Conservation (phyloP, 2,113 vertebrate species). For the Cephalopholis sonnerati region DNA sequence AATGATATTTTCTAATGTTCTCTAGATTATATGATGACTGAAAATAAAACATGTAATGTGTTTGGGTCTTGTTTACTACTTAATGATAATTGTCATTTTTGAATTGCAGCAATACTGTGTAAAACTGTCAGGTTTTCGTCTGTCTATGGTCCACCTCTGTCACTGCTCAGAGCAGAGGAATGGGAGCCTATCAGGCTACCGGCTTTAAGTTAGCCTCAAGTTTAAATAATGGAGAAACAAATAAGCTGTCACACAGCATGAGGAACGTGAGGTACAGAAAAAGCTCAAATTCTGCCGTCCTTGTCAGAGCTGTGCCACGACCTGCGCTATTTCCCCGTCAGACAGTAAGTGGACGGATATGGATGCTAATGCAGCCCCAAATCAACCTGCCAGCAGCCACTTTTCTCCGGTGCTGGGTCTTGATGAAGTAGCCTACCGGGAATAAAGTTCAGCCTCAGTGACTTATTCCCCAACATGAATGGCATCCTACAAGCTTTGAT, state of each 20-base stretch:
- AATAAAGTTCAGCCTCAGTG: background rate
- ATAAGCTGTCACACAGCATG: background rate
- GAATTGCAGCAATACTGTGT: too few relatives aligned
- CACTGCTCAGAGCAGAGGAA: too few relatives aligned
- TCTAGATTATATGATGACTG: too few relatives aligned
- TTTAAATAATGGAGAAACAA: conserved; percentile 19
- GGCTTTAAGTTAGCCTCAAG: background rate
- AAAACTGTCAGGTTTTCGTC: too few relatives aligned
- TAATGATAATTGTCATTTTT: too few relatives aligned
- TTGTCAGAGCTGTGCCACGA: background rate
- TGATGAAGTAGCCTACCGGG: background rate
- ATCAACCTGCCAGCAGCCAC: background rate
- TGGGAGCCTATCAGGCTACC: background rate
- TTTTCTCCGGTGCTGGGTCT: background rate
- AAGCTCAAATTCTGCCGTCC: background rate
- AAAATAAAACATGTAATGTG: too few relatives aligned
- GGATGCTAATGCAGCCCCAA: background rate
- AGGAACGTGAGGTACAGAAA: too few relatives aligned
- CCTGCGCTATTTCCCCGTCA: background rate
- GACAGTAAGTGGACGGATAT: background rate
- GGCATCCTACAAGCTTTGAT: background rate
- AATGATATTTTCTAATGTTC: too few relatives aligned
- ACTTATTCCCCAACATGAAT: background rate
- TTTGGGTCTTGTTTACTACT: too few relatives aligned
- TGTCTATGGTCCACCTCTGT: too few relatives aligned